Evolutionary conservation across 1,140 invertebrate species (phyloP).

Genomic region (Drosophila ficusphila): DNA sequence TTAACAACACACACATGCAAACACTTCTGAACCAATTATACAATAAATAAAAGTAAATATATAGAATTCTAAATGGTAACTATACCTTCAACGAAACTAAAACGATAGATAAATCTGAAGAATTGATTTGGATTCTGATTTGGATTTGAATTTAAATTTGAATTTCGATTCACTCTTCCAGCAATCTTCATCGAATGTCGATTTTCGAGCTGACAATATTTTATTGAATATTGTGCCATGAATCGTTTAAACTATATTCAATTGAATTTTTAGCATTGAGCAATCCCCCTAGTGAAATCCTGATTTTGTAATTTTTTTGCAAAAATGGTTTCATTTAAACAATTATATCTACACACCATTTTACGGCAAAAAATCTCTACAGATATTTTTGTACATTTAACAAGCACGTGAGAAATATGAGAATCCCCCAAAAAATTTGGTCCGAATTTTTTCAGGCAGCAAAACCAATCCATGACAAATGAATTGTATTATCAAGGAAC

Average conservation of each 20-base stretch:
- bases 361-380: conserved; percentile 39
- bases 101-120: conserved; percentile 11
- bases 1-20: conserved; percentile 20
- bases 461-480: conserved; percentile 34
- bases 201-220: conserved; percentile 63
- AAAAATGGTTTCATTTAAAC: conserved; percentile 60
- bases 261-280: conserved; percentile 48
- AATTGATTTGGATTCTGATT: conserved; percentile 15
- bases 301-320: conserved; percentile 44
- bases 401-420: conserved; percentile 4
- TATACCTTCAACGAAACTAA: conserved; percentile 43
- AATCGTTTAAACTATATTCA: conserved; percentile 33
- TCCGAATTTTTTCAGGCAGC: conserved; percentile 45
- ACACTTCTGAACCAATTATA: conserved; percentile 64
- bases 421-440: conserved; percentile 31
- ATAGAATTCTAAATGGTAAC: conserved; percentile 67
- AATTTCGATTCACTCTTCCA: conserved; percentile 10
- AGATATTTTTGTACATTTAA: conserved; percentile 48
- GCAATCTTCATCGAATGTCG: conserved; percentile 37
- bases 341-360: conserved; percentile 53
- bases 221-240: conserved; percentile 72
- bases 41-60: conserved; percentile 44
- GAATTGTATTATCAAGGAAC: conserved; percentile 49
- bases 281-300: conserved; percentile 40
- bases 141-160: background rate